Percentiles rank a stretch among this genome's conserved stretches.
phyloP scores from a whole-genome alignment of 2,888 invertebrate genomes.

The Hydropsyche betteni region DNA sequence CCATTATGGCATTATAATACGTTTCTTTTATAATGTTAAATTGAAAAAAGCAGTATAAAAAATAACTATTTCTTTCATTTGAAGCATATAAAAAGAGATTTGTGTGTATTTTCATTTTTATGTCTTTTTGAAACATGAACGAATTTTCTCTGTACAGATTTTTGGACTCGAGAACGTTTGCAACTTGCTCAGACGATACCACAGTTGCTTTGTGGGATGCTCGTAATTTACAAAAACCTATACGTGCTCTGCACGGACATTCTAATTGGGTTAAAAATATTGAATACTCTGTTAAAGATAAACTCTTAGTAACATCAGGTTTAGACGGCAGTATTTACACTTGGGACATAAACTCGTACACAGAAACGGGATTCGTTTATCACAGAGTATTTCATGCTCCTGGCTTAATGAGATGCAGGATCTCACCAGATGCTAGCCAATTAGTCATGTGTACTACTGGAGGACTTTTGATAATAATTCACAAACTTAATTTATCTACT shows the following conservation, averaged over 20 bases:
- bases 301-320: slow-evolving; percentile 87
- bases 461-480: slow-evolving; percentile 89
- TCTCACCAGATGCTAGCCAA: slow-evolving; percentile 86
- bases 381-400: slow-evolving; percentile 88
- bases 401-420: slow-evolving; percentile 84
- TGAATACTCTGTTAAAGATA: slow-evolving; percentile 86
- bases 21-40: too few relatives aligned
- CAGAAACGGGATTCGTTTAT: slow-evolving; percentile 79
- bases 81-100: neutral
- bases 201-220: slow-evolving; percentile 94
- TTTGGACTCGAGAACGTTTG: slow-evolving; percentile 85
- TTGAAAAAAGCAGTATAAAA: too few relatives aligned
- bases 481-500: slow-evolving; percentile 83
- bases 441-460: slow-evolving; percentile 91
- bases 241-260: slow-evolving; percentile 84
- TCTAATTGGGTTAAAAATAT: slow-evolving; percentile 97
- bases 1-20: too few relatives aligned
- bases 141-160: slow-evolving; percentile 69
- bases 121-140: neutral
- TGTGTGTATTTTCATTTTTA: neutral
- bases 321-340: slow-evolving; percentile 93
- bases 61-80: neutral
- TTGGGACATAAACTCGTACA: slow-evolving; percentile 91
- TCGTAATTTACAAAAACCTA: slow-evolving; percentile 80
- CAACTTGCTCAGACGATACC: slow-evolving; percentile 93